A percentile compares a stretch with the other conserved stretches of the same genome.
Conservation (phyloP, 2,888 invertebrate species). For the Smittia aterrima region DNA sequence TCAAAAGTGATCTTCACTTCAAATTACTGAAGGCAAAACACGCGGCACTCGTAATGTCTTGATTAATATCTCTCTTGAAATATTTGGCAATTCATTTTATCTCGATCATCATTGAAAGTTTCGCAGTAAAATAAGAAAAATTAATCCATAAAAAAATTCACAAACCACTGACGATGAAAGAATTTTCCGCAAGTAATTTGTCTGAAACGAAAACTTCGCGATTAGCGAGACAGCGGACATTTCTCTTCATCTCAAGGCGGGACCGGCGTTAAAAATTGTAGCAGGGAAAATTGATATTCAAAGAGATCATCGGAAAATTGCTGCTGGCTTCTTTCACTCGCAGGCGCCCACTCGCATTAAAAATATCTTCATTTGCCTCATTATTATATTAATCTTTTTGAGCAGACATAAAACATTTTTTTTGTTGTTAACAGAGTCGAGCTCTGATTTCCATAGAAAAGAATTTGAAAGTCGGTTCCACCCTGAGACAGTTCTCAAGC, state of each 20-base stretch:
- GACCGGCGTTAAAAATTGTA: background rate
- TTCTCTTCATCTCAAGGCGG: background rate
- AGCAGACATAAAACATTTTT: background rate
- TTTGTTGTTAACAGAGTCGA: too few species aligned
- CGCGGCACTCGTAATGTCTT: background rate
- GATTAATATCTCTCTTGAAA: background rate
- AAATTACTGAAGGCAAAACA: too few species aligned
- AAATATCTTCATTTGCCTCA: constrained; percentile 2
- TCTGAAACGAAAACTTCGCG: background rate
- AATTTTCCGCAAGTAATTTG: background rate
- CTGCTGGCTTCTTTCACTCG: background rate
- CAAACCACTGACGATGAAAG: background rate
- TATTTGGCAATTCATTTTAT: background rate
- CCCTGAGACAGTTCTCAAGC: background rate
- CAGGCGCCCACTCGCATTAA: background rate
- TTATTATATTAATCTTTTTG: background rate
- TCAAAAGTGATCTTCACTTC: background rate
- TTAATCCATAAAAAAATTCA: background rate
- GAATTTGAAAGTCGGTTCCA: background rate
- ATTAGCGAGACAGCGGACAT: background rate
- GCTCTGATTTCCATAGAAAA: background rate
- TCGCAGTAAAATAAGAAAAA: too few species aligned
- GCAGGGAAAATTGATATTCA: constrained; percentile 5
- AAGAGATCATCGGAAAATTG: background rate
- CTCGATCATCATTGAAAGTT: background rate